Base-by-base conservation (phyloP, 2,113 vertebrate species). In the Tragelaphus scriptus region DNA sequence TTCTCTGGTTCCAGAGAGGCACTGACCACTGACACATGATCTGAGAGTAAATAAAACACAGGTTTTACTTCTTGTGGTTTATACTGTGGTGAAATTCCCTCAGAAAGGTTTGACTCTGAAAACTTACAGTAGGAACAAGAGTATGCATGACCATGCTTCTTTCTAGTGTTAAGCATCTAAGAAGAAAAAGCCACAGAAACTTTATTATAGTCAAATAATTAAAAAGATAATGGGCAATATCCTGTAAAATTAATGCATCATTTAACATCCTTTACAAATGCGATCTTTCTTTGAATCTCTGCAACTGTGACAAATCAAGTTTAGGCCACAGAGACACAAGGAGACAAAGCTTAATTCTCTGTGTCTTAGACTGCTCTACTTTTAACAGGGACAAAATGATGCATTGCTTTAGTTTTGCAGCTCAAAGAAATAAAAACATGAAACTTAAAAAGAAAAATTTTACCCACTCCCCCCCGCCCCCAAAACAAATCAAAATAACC, bases 401-500 rank as follows among this genome's bases (percentile, higher is more conserved):
- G 19, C 17, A 94, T 85, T 65, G 12, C 44, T 85, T 94, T 86
- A 51, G 7, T 44, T 75, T 63, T 86, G 12, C 3, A 63, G 55
- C 5, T 21, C 47, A 53, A 75, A 92, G 19, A 36, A 23, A 53
- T 3, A 30, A 90, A 89, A 49, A 26, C 1, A 56, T 51, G 49
- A 25, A 90, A 84, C n/a, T 68, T 90, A 12, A n/a, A 84, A 59
- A 93, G 16, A 65, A 88, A 79, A 88, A 32, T 55, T 71, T 92
- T 36, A 63, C 8, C 7, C 28, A 30, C 25, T 26, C 1, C 11
- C 47, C 5, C 75, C 6, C 0, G 11, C 4, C 32, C 6, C 13
- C 1, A 47, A 90, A 58, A 89, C 53, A 16, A 59, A 59, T 40
- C 4, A 84, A 92, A 81, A 71, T 82, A 79, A 49, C 26, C 7